Conservation (phyloP, 1,140 invertebrate genomes). For the Conopomorpha cramerella region DNA sequence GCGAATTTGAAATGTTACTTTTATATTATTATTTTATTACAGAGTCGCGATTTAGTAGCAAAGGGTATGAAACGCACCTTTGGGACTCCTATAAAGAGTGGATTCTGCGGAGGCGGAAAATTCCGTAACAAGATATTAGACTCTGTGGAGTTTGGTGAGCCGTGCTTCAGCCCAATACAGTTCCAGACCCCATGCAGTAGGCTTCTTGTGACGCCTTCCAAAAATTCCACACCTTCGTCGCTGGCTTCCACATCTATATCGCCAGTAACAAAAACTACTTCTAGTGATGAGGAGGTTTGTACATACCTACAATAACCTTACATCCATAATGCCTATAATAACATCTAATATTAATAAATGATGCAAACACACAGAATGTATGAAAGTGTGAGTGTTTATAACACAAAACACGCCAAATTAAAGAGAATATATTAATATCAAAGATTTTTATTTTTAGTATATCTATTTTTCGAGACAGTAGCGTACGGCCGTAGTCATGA, state of each 20-base stretch:
- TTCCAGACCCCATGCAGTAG: constrained; percentile 24
- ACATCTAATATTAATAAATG: too few species aligned
- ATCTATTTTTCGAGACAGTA: too few species aligned
- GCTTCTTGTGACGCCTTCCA: constrained; percentile 9
- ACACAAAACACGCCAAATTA: too few species aligned
- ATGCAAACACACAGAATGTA: too few species aligned
- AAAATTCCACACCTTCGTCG: constrained; percentile 26
- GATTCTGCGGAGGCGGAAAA: constrained; percentile 11
- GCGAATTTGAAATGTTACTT: too few species aligned
- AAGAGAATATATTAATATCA: too few species aligned
- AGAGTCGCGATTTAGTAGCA: constrained; percentile 26
- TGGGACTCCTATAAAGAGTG: constrained; percentile 30
- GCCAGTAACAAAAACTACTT: constrained; percentile 24
- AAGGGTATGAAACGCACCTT: constrained; percentile 47
- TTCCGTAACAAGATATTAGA: constrained; percentile 36
- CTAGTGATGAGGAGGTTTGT: constrained; percentile 36
- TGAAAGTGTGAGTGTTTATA: too few species aligned
- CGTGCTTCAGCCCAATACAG: constrained; percentile 37
- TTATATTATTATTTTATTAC: too few species aligned
- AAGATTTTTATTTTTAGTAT: too few species aligned
- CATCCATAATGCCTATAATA: too few species aligned
- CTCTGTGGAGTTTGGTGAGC: constrained; percentile 31
- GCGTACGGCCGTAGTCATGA: too few species aligned
- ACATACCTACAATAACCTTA: too few species aligned
- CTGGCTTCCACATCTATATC: constrained; percentile 34